Base-by-base conservation (phyloP, 2,888 invertebrate species). In the Parthenolecanium corni region DNA sequence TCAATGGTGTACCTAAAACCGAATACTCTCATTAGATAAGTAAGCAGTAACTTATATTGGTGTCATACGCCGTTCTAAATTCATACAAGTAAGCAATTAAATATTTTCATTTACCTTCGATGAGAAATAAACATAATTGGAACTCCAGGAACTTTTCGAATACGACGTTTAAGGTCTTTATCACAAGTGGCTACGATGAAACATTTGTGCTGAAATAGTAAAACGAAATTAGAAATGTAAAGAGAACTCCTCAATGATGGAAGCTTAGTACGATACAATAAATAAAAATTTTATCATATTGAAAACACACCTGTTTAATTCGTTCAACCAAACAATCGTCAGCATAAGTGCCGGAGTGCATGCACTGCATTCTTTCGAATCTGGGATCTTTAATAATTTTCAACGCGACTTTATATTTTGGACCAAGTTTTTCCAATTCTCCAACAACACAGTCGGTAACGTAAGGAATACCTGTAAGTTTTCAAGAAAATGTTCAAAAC, bases 161-260 rank as follows among this genome's bases (percentile, higher is more conserved):
- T 90, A 71, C 98, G 81, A 70, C 91, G 79, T 74, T 94, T 95
- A 66, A 98, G 78, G 74, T 97, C 98, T 74, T 90, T 95, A 75
- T 98, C 98, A 78, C 96, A 97, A 14, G 98, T 98, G 1, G 95
- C 98, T 36, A 99, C 96, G 71, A 98, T 97, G 73, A 96, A 99
- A 77, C 97, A 98, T 73, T 98, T 99, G 74, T 97, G 96, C 80
- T 97, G 73, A 65, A 74, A 72, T 65, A 51, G 65, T 49, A 9
- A 9, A 9, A 31, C 9, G 9, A 63, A 65, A 57, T 46, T 25
- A 40, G n/a, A n/a, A n/a, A n/a, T n/a, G n/a, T n/a, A n/a, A n/a
- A n/a, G n/a, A n/a, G n/a, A n/a, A n/a, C n/a, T n/a, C n/a, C n/a
- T n/a, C n/a, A n/a, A n/a, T n/a, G n/a, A n/a, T n/a, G n/a, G n/a